phyloP scores from a whole-genome alignment of 2,113 vertebrate species.

The Corvus hawaiiensis region DNA sequence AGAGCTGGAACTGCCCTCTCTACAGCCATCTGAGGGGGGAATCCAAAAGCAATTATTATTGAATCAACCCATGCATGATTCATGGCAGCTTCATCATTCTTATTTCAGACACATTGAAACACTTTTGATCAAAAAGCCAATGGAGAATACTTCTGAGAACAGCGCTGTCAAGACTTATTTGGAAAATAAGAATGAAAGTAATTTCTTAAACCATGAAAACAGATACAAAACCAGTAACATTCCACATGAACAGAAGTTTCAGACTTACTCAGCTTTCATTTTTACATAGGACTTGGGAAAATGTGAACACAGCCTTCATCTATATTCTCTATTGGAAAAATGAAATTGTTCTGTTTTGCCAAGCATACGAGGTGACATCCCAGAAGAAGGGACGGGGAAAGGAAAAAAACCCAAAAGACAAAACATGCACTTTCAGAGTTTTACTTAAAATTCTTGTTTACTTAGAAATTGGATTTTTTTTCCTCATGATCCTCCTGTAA shows the following conservation, averaged over 20 bases:
- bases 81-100: not conserved
- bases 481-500: not conserved
- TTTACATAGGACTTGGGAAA: not conserved
- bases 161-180: not conserved
- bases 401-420: not conserved
- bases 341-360: not conserved
- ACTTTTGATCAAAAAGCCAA: not conserved
- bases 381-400: not conserved
- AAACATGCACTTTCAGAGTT: not conserved
- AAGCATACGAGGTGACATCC: not conserved
- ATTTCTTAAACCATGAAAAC: not conserved
- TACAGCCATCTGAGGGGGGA: fast-evolving
- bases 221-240: not conserved
- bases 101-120: not conserved
- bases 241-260: not conserved
- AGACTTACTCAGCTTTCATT: not conserved
- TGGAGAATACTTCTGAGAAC: not conserved
- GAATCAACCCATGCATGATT: not conserved
- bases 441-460: not conserved
- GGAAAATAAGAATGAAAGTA: not conserved
- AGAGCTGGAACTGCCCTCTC: not conserved
- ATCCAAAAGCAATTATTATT: not conserved
- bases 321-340: not conserved
- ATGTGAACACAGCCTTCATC: not conserved
- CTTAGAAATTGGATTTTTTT: not conserved